These are phyloP conservation scores for Lithophane socia DNA, from an alignment of 2,888 invertebrate genomes.

Conservation along the genomic window DNA sequence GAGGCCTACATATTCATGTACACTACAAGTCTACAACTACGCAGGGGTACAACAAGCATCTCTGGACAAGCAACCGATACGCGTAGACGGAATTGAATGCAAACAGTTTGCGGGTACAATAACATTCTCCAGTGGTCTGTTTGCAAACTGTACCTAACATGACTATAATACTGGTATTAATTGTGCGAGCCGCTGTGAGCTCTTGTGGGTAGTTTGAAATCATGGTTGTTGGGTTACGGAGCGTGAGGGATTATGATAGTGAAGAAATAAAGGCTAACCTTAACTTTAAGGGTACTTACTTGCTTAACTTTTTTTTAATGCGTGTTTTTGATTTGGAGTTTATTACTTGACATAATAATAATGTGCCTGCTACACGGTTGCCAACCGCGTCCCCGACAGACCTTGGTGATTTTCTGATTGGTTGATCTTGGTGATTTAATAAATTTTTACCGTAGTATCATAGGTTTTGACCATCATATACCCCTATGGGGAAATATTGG, in stretches of 20 bases:
- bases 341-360: not conserved
- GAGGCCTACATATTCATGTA: slow-evolving; percentile 29
- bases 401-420: too few relatives aligned
- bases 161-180: slow-evolving; percentile 46
- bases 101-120: slow-evolving; percentile 78
- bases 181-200: slow-evolving; percentile 27
- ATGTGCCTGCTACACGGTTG: too few relatives aligned
- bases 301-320: not conserved
- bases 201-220: slow-evolving; percentile 12
- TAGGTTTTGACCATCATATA: too few relatives aligned
- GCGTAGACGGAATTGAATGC: slow-evolving; percentile 71
- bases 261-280: not conserved
- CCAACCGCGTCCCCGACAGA: too few relatives aligned
- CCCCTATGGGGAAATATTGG: too few relatives aligned
- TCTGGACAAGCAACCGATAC: slow-evolving; percentile 63
- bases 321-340: too few relatives aligned
- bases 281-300: not conserved
- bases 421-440: too few relatives aligned
- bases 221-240: slow-evolving; percentile 2
- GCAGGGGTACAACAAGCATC: slow-evolving; percentile 33
- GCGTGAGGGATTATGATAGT: not conserved
- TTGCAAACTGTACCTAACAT: slow-evolving; percentile 48
- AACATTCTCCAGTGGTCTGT: slow-evolving; percentile 70
- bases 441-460: not conserved
- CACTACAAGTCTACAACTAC: slow-evolving; percentile 22